Evolutionary conservation across 2,888 invertebrate species (phyloP).

Genomic region (Eupithecia tripunctaria): DNA sequence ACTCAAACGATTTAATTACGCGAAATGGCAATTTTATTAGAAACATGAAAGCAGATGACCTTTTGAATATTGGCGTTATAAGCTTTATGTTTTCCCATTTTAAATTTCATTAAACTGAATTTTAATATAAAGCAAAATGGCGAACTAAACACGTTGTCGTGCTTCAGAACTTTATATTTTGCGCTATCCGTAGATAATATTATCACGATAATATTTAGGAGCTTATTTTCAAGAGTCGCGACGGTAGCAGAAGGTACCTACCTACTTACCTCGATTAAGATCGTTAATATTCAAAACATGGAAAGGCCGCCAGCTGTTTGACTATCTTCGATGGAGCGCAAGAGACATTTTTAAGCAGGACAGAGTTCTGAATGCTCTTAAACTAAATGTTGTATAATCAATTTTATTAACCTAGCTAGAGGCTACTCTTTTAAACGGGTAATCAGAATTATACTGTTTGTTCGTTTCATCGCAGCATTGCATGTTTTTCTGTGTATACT

Average conservation of each 20-base stretch:
- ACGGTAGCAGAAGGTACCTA: slow-evolving; percentile 52
- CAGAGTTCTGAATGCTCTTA: slow-evolving; percentile 52
- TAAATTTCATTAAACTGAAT: slow-evolving; percentile 27
- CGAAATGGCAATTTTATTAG: slow-evolving; percentile 31
- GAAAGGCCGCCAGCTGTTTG: slow-evolving; percentile 65
- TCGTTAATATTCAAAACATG: slow-evolving; percentile 71
- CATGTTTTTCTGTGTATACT: too few relatives aligned
- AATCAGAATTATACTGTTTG: background rate
- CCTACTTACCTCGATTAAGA: slow-evolving; percentile 57
- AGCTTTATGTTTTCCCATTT: slow-evolving; percentile 23
- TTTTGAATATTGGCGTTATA: slow-evolving; percentile 25
- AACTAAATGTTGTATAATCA: slow-evolving; percentile 58
- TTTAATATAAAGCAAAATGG: slow-evolving; percentile 21
- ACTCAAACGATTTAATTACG: slow-evolving; percentile 37
- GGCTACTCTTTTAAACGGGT: background rate
- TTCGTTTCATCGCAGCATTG: background rate
- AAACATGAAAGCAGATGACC: slow-evolving; percentile 29
- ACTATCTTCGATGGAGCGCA: slow-evolving; percentile 67
- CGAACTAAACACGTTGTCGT: slow-evolving; percentile 14
- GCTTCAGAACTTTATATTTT: slow-evolving; percentile 35
- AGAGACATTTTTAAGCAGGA: slow-evolving; percentile 64
- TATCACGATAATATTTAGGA: slow-evolving; percentile 44
- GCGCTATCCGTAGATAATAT: slow-evolving; percentile 38
- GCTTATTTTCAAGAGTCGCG: slow-evolving; percentile 43
- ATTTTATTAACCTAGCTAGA: slow-evolving; percentile 51